Evolutionary conservation across 2,797 vertebrate genomes (phyloP).

Genomic region (Cossypha dichroa): DNA sequence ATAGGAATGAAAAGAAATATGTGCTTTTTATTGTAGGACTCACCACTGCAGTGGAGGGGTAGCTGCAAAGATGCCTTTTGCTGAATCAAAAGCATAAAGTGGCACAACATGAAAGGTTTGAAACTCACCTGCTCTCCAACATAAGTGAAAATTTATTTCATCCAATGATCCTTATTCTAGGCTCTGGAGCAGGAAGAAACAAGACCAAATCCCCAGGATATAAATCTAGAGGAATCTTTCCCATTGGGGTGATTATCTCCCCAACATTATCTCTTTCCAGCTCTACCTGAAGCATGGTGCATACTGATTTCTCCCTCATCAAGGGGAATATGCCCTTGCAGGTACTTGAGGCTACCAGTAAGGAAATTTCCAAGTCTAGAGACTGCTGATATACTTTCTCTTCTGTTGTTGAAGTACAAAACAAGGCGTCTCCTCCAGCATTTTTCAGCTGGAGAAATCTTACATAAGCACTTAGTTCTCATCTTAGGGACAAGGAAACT

Average conservation of each 20-base stretch:
- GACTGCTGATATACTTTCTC: background rate
- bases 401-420: background rate
- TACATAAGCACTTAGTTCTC: background rate
- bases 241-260: background rate
- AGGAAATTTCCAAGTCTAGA: background rate
- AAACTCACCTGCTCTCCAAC: background rate
- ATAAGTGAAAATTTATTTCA: background rate
- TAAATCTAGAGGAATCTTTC: background rate
- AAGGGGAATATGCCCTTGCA: background rate
- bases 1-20: background rate
- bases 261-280: background rate
- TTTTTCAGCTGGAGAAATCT: constrained; percentile 6
- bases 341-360: background rate
- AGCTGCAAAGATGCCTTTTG: background rate
- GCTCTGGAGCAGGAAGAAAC: background rate
- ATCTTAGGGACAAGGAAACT: background rate
- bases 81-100: background rate
- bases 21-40: background rate
- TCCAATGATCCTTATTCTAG: background rate
- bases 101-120: background rate
- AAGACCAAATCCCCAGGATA: background rate
- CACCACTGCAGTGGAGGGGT: background rate
- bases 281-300: background rate
- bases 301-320: background rate
- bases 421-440: background rate